Evolutionary conservation across 1,140 invertebrate genomes (phyloP), one percentile per base, ranked within the genome.

Genomic region (Trichonephila clavipes): DNA sequence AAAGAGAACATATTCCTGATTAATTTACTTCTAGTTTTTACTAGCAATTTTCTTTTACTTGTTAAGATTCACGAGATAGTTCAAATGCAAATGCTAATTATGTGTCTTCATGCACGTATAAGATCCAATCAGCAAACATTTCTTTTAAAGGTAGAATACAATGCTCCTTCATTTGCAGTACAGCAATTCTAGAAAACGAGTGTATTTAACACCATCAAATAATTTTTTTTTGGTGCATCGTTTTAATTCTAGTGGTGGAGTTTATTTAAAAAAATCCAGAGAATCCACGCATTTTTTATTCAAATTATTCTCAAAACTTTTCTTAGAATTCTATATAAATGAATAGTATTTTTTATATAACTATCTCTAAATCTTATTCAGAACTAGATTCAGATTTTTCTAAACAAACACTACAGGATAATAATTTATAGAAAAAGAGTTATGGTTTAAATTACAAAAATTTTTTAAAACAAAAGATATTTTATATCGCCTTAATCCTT

Each of bases 71-170:
- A 18, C 40, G 44, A 83, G 82, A 59, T 83, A n/a, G 24, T 83
- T 58, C 72, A 16, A 12, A 58, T 83, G 40, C 82, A 59, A 83
- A 83, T 83, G 82, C 82, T 83, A 83, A 83, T 83, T 83, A 28
- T 8, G 28, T 24, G 21, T 7, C 51, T 59, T 83, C 82, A 58
- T 44, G 16, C 16, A 28, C 72, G 72, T 28, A 24, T 77, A 59
- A 83, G 82, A 83, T 59, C 82, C 82, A 83, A 83, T 83, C 82
- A 83, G n/a, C 82, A 16, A 16, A 34, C 40, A 77, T 34, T 77
- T 77, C 72, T 34, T 77, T 8, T 16, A 77, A 77, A 77, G 28
- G 28, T 34, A 40, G 34, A 77, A 12, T 16, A 77, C 72, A 77
- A 34, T 77, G 72, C 14, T 18, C 72, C 40, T 77, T 77, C 72